Percentiles rank a stretch among this genome's conserved stretches.
Evolutionary conservation across 2,797 vertebrate species (phyloP).

Genomic region (Heliangelus exortis): DNA sequence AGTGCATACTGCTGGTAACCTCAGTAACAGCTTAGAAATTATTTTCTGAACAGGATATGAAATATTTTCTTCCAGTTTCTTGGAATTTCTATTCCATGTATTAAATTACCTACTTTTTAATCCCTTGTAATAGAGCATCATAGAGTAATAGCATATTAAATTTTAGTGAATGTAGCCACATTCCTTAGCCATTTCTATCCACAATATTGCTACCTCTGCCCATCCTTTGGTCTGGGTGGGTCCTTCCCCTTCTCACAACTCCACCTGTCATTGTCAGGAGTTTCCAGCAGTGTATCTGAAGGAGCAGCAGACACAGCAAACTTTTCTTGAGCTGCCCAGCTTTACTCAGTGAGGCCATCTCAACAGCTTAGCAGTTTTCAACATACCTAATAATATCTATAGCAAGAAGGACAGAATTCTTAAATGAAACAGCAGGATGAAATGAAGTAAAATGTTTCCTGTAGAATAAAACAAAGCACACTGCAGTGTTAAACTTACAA

Average conservation of each 20-base stretch:
- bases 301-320: background rate
- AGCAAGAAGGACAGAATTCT: background rate
- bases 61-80: background rate
- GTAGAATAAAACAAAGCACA: background rate
- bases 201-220: background rate
- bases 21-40: background rate
- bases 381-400: fast-evolving
- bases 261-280: background rate
- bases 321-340: background rate
- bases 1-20: conserved; percentile 25
- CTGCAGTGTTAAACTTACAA: background rate
- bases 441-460: background rate
- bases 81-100: background rate
- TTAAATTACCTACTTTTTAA: background rate
- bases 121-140: background rate
- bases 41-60: background rate
- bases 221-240: background rate
- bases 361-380: background rate
- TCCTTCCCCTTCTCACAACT: background rate
- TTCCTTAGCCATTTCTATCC: background rate
- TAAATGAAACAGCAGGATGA: background rate
- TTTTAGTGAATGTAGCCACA: background rate
- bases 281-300: background rate
- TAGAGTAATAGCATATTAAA: background rate
- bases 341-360: background rate